A percentile compares a stretch with the other conserved stretches of the same genome.
Conservation (phyloP, 2,797 vertebrate genomes). For the Furcifer pardalis region DNA sequence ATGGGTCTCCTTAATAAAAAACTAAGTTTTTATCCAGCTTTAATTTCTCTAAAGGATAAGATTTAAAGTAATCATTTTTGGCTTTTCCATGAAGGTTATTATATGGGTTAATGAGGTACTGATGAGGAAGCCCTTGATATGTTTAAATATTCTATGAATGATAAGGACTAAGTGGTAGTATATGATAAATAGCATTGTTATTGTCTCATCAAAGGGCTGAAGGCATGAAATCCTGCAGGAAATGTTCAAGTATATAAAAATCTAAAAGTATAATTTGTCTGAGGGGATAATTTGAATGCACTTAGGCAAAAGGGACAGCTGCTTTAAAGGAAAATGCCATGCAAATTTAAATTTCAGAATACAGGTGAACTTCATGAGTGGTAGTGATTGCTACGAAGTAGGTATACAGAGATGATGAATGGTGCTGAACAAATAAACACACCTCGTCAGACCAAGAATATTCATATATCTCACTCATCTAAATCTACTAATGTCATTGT, state of each 20-base stretch:
- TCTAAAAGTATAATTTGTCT: slow-evolving; percentile 64
- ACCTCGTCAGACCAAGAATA: slow-evolving; percentile 46
- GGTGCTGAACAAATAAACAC: slow-evolving; percentile 34
- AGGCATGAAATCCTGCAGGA: not conserved
- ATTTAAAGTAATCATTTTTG: not conserved
- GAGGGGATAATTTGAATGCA: slow-evolving; percentile 62
- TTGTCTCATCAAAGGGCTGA: slow-evolving; percentile 1
- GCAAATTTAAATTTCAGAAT: slow-evolving; percentile 46
- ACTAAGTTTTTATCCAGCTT: not conserved
- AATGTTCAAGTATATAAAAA: slow-evolving; percentile 54
- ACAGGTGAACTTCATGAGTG: slow-evolving; percentile 29
- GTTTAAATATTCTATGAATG: slow-evolving; percentile 2
- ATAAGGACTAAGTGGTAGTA: slow-evolving; percentile 10
- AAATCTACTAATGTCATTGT: slow-evolving; percentile 43
- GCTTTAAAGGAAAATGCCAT: slow-evolving; percentile 42
- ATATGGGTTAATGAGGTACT: slow-evolving; percentile 1
- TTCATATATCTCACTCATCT: slow-evolving; percentile 47
- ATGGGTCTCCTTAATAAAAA: not conserved
- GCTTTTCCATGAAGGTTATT: not conserved
- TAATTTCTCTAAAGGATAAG: not conserved
- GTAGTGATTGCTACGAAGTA: slow-evolving; percentile 21
- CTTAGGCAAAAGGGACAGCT: slow-evolving; percentile 45
- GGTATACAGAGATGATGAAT: slow-evolving; percentile 28
- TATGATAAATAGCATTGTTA: slow-evolving; percentile 3
- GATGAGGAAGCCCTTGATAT: not conserved